Evolutionary conservation across 2,113 vertebrate species (phyloP).

Genomic region (Gavia stellata): DNA sequence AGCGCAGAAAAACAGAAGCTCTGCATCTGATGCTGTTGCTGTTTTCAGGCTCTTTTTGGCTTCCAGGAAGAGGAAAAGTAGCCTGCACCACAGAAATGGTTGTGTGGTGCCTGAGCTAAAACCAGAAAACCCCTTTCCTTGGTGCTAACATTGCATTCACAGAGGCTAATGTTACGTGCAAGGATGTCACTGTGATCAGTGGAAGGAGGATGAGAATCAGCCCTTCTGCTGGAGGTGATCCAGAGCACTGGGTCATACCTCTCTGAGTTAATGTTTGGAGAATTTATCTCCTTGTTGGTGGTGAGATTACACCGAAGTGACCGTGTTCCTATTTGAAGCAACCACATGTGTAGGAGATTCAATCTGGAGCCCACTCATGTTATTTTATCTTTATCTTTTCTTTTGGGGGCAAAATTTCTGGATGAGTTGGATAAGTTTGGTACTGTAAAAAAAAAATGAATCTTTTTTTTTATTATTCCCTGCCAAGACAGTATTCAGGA

Average conservation of each 20-base stretch:
- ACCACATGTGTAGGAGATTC: neutral
- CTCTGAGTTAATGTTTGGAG: neutral
- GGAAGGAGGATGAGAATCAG: neutral
- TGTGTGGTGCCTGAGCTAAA: neutral
- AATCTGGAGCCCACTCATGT: neutral
- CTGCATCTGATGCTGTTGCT: constrained; percentile 4
- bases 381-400: neutral
- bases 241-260: neutral
- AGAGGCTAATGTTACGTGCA: neutral
- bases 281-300: neutral
- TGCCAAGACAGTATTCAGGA: neutral
- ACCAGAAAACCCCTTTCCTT: accelerated
- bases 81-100: neutral
- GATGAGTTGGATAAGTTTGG: neutral
- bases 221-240: neutral
- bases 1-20: neutral
- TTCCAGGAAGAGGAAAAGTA: neutral
- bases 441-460: neutral
- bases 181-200: neutral
- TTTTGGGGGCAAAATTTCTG: neutral
- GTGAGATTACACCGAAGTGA: neutral
- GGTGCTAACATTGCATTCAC: neutral
- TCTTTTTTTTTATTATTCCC: neutral
- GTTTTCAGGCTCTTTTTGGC: neutral
- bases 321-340: neutral